Percentiles rank a stretch among this genome's conserved stretches.
These are phyloP conservation scores for Tipula unca DNA, from an alignment of 2,888 invertebrate species.

Conservation along the genomic window DNA sequence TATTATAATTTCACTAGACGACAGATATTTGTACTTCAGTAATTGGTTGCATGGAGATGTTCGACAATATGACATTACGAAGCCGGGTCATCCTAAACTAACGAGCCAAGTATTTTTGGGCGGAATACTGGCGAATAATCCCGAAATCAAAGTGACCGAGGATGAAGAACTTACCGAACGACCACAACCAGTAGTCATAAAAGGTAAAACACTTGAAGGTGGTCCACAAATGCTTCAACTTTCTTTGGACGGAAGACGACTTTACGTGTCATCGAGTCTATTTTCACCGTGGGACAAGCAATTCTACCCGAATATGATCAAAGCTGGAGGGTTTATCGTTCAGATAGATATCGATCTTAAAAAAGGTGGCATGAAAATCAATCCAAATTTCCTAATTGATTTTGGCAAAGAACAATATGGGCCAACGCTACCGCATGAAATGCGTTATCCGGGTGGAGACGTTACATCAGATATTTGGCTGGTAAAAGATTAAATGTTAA, in stretches of 20 bases:
- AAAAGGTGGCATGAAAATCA: conserved; percentile 80
- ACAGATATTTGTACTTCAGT: conserved; percentile 80
- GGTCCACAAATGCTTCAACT: conserved; percentile 96
- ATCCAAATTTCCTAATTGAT: conserved; percentile 81
- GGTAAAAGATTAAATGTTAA: conserved; percentile 41
- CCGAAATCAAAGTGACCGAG: conserved; percentile 60
- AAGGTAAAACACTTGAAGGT: conserved; percentile 70
- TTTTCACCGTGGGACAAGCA: conserved; percentile 91
- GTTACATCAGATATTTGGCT: conserved; percentile 95
- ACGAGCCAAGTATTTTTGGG: conserved; percentile 76
- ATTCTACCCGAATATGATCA: conserved; percentile 79
- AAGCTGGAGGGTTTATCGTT: conserved; percentile 57
- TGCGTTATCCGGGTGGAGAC: conserved; percentile 96
- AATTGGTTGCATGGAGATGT: conserved; percentile 94
- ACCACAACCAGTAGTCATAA: conserved; percentile 60
- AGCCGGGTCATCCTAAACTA: conserved; percentile 71
- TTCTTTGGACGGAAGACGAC: conserved; percentile 85
- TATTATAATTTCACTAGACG: conserved; percentile 89
- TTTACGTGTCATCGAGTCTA: conserved; percentile 86
- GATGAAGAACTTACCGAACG: conserved; percentile 63
- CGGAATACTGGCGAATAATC: conserved; percentile 66
- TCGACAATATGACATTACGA: conserved; percentile 86
- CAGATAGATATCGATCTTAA: conserved; percentile 76
- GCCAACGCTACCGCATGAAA: conserved; percentile 86
- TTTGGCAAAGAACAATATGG: conserved; percentile 84